phyloP scores from a whole-genome alignment of 1,140 invertebrate genomes.

The Papilio aristodemus region DNA sequence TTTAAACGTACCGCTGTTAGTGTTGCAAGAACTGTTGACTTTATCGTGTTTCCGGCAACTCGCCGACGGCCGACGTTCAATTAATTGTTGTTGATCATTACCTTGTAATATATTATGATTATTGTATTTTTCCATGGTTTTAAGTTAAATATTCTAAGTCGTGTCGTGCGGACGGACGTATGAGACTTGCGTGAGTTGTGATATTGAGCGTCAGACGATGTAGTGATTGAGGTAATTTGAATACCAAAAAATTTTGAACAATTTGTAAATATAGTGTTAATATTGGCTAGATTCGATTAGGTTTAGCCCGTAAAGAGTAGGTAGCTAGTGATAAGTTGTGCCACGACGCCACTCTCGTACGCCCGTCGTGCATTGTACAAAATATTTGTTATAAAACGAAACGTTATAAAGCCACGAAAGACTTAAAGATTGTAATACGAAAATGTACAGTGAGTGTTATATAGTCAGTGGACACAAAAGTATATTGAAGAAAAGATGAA shows the following conservation, averaged over 20 bases:
- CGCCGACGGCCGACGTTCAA: slow-evolving; percentile 62
- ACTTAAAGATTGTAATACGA: slow-evolving; percentile 79
- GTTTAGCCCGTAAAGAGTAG: slow-evolving; percentile 71
- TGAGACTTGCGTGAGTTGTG: slow-evolving; percentile 46
- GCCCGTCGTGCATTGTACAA: slow-evolving; percentile 77
- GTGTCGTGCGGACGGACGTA: slow-evolving; percentile 64
- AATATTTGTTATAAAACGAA: slow-evolving; percentile 78
- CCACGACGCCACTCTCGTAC: slow-evolving; percentile 72
- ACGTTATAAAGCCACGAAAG: slow-evolving; percentile 74
- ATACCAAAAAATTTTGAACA: slow-evolving; percentile 80
- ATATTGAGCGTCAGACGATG: slow-evolving; percentile 60
- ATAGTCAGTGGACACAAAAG: slow-evolving; percentile 79
- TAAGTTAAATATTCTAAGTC: slow-evolving; percentile 75
- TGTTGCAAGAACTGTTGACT: slow-evolving; percentile 69
- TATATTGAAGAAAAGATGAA: slow-evolving; percentile 78
- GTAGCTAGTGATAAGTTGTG: slow-evolving; percentile 72
- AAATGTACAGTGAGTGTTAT: slow-evolving; percentile 80
- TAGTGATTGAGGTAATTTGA: slow-evolving; percentile 73
- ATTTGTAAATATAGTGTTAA: slow-evolving; percentile 78
- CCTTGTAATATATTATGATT: slow-evolving; percentile 78
- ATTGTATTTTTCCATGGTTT: slow-evolving; percentile 77
- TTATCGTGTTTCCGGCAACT: slow-evolving; percentile 51
- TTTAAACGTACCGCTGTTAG: slow-evolving; percentile 68
- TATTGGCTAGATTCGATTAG: slow-evolving; percentile 63
- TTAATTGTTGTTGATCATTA: slow-evolving; percentile 76